phyloP scores from a whole-genome alignment of 1,140 invertebrate species.

The Megalonaias nervosa region DNA sequence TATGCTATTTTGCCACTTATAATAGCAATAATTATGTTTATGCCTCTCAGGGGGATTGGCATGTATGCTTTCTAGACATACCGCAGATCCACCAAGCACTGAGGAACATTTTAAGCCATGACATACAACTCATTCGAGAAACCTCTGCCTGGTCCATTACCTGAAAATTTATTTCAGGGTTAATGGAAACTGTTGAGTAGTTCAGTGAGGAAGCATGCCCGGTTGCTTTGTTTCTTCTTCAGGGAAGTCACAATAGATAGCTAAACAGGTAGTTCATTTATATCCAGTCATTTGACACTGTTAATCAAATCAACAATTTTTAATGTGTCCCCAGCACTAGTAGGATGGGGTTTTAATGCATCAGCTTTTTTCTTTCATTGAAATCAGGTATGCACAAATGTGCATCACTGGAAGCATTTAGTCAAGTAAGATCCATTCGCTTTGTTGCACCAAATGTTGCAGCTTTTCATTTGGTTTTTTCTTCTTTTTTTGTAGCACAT shows the following conservation, averaged over 20 bases:
- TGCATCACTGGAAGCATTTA: not conserved
- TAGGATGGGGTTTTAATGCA: not conserved
- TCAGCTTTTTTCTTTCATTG: not conserved
- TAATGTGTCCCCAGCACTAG: too few relatives aligned
- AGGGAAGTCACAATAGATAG: not conserved
- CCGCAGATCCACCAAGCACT: too few relatives aligned
- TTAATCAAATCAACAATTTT: not conserved
- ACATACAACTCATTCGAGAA: too few relatives aligned
- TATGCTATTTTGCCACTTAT: too few relatives aligned
- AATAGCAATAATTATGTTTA: too few relatives aligned
- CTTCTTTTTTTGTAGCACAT: conserved; percentile 75
- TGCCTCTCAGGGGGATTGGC: too few relatives aligned
- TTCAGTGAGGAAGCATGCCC: too few relatives aligned
- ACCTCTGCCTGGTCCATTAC: too few relatives aligned
- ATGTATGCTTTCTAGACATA: too few relatives aligned
- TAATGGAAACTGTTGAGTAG: not conserved
- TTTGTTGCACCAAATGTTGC: not conserved
- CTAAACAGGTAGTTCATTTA: not conserved
- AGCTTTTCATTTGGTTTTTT: conserved; percentile 1
- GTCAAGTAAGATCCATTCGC: not conserved
- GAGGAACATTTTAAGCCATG: too few relatives aligned
- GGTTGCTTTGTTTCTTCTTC: not conserved
- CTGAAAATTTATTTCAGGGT: not conserved
- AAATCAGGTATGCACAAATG: not conserved
- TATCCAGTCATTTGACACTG: not conserved